Base-by-base conservation (phyloP, 2,888 invertebrate genomes). In the Drosophila anomalata region DNA sequence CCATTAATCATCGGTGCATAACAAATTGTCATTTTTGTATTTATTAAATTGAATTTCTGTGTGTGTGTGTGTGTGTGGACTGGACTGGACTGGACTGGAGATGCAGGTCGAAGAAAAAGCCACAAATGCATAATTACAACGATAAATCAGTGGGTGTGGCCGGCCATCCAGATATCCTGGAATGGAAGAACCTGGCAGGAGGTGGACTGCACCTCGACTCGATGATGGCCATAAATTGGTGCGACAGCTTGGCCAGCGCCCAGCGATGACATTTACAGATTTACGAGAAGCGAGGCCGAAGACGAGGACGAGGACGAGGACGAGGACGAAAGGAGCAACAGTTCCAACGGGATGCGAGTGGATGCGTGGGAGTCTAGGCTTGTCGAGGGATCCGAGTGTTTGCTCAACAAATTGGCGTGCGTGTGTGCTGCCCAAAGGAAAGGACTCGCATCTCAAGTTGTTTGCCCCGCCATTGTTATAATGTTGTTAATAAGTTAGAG, bases 231-330 rank as follows among this genome's bases (percentile, higher is more conserved):
- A 82, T 85, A 79, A 82, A 79, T 79, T 66, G 60, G 60, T 41
- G 50, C 51, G 65, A 54, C 82, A 72, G 69, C 62, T 44, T 42
- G 41, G 39, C 55, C 46, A 55, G 58, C 59, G 39, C 36, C 46
- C 20, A 46, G 26, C 53, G 69, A 59, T 72, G 86, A 72, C 83
- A 82, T 67, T 67, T 68, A 62, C 61, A 66, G 86, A 86, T 80
- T 86, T 84, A 75, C 70, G 77, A 59, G 39, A 44, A 57, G 57
- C 39, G 75, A 58, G 47, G 11, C 53, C 39, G 14, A 41, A 0
- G 75, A 57, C 54, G 12, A 61, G 75, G 79, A 82, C 79, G 85
- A 85, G 75, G 79, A 82, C 79, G 85, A 85, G 0, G 75, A 57
- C 54, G 12, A 61, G 75, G 79, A 82, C 79, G 85, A 85, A 77